Evolutionary conservation across 2,888 invertebrate species (phyloP), one percentile per base, ranked within the genome.

Genomic region (Ennomos erosarius): DNA sequence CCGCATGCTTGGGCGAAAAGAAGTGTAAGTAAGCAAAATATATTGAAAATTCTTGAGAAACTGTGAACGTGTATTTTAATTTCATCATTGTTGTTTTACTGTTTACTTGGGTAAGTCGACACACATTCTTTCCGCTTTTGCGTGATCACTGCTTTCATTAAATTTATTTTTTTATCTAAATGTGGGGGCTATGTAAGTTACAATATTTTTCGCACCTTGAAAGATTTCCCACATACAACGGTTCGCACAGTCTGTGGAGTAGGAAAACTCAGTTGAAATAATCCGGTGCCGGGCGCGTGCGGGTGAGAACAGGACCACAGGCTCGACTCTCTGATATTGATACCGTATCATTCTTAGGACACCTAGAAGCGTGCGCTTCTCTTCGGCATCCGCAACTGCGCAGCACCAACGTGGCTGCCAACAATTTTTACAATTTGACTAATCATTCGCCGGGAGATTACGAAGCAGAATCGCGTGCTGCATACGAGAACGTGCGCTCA

Each of bases 361-460:
- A 90, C 87, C 84, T 93, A 88, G 93, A 93, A 83, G 90, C 88
- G 85, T 86, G 89, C 81, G 85, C 87, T 77, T 84, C 91, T 76
- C 87, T 88, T 67, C 88, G 89, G 80, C 88, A 88, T 74, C 85
- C 89, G 70, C 87, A 90, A 68, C 90, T 89, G 71, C 90, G 88
- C 83, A 87, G 83, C 85, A 81, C 87, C 83, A 89, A 85, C 82
- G 90, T 90, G 74, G 89, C 88, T 74, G 87, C 83, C 82, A 93
- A 91, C 90, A 93, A 90, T 89, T 92, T 90, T 91, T 93, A 92
- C 92, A 93, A 93, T 90, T 87, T 92, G 84, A 88, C 88, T 85
- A 92, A 92, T 82, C 91, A 92, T 83, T 87, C 90, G 68, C 83
- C 92, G 88, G 85, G 81, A 69, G 78, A 83, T 71, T 90, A 89